These are phyloP conservation scores for Actinostola sp. DNA, from an alignment of 92 coral and sea anemone species.

Conservation along the genomic window DNA sequence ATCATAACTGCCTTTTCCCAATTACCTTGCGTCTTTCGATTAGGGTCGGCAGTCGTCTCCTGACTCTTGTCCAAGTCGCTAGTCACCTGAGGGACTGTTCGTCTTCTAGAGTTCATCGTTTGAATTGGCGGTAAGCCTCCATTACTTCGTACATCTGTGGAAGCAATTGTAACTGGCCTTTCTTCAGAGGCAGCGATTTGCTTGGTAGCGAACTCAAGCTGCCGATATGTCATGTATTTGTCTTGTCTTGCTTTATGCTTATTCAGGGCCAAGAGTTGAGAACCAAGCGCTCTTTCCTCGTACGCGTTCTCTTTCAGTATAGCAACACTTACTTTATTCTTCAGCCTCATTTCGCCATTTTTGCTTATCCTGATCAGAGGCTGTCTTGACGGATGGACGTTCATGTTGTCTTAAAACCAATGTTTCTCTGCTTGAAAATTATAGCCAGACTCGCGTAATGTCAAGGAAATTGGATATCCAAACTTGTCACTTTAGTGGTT, in stretches of 20 bases:
- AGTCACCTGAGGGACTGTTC: neutral
- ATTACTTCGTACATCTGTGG: slow-evolving; percentile 4
- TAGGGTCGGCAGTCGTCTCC: slow-evolving; percentile 13
- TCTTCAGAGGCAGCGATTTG: slow-evolving; percentile 80
- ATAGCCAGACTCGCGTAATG: slow-evolving; percentile 3
- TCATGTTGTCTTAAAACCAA: slow-evolving; percentile 22
- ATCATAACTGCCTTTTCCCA: slow-evolving; percentile 87
- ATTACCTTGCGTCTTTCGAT: slow-evolving; percentile 48
- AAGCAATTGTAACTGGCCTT: slow-evolving; percentile 63
- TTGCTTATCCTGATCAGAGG: slow-evolving; percentile 85
- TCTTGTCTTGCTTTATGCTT: slow-evolving; percentile 76
- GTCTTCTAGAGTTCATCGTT: slow-evolving; percentile 11
- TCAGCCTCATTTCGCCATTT: slow-evolving; percentile 90
- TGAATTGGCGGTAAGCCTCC: slow-evolving; percentile 66
- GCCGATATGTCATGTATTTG: slow-evolving; percentile 80
- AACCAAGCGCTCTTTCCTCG: slow-evolving; percentile 84
- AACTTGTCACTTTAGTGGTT: neutral
- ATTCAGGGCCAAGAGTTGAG: slow-evolving; percentile 56
- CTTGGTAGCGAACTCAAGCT: slow-evolving; percentile 81
- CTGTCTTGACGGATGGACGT: slow-evolving; percentile 57
- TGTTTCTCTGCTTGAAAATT: neutral
- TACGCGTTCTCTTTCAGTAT: slow-evolving; percentile 88
- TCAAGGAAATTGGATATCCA: neutral
- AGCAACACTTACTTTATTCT: slow-evolving; percentile 85
- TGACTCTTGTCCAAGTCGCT: slow-evolving; percentile 3